phyloP scores from a whole-genome alignment of 1,140 invertebrate genomes.

The Rhyzopertha dominica region DNA sequence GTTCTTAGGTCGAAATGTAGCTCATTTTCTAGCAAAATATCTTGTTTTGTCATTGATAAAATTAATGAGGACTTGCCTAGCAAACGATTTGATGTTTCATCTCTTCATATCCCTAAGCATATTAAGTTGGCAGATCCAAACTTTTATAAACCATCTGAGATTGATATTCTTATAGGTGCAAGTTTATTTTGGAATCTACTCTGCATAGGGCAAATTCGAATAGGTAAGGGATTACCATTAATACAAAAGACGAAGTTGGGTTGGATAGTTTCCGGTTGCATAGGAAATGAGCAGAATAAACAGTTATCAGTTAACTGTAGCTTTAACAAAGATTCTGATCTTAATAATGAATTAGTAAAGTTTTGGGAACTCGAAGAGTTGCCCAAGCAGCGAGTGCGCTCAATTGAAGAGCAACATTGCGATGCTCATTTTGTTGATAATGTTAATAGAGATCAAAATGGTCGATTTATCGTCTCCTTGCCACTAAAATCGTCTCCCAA shows the following conservation, averaged over 20 bases:
- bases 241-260: conserved; percentile 16
- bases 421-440: conserved; percentile 12
- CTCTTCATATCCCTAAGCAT: conserved; percentile 13
- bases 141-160: conserved; percentile 7
- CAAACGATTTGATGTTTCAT: conserved; percentile 7
- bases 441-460: background rate
- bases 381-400: background rate
- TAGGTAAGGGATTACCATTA: background rate
- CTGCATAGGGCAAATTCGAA: conserved; percentile 19
- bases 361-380: conserved; percentile 12
- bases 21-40: conserved; percentile 5
- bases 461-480: conserved; percentile 11
- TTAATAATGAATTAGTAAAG: conserved; percentile 3
- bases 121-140: conserved; percentile 16
- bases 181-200: conserved; percentile 20
- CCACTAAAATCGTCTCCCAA: conserved; percentile 1
- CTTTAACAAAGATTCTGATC: too few species aligned
- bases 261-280: conserved; percentile 19
- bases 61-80: conserved; percentile 14
- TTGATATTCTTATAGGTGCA: conserved; percentile 21
- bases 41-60: conserved; percentile 5
- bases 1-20: background rate
- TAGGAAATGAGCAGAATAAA: conserved; percentile 1
- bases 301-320: background rate
- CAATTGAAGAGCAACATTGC: conserved; percentile 6